phyloP scores from a whole-genome alignment of 2,797 vertebrate genomes.

The Alcedo atthis region DNA sequence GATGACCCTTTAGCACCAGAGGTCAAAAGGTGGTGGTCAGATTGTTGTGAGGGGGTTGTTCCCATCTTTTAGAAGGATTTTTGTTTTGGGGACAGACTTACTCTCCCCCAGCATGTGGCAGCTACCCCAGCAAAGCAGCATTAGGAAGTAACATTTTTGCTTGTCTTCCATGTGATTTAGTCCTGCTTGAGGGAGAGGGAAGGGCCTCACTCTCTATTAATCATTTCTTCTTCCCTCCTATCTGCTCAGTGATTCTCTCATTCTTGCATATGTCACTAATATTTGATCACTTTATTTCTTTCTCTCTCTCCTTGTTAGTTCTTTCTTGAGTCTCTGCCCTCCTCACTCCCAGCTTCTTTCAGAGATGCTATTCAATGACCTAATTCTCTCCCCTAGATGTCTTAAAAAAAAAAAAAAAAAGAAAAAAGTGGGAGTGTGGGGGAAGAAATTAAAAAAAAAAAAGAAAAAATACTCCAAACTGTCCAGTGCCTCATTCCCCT shows the following conservation, averaged over 20 bases:
- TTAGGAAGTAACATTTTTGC: constrained; percentile 66
- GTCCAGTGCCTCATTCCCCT: background rate
- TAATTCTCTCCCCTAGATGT: background rate
- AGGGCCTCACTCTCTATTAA: constrained; percentile 61
- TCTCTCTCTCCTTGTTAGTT: background rate
- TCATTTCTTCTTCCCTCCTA: constrained; percentile 65
- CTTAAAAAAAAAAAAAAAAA: background rate
- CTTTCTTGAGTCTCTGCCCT: background rate
- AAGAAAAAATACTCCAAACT: background rate
- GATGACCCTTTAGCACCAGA: background rate
- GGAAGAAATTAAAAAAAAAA: rapidly evolving
- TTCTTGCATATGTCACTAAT: constrained; percentile 15
- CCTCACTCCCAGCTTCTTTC: background rate
- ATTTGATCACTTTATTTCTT: constrained; percentile 12
- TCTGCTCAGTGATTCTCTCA: constrained; percentile 41
- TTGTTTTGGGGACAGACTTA: background rate
- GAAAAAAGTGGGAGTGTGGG: rapidly evolving
- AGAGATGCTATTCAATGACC: background rate
- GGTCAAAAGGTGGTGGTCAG: background rate
- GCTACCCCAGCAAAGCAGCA: constrained; percentile 13
- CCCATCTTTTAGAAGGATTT: background rate
- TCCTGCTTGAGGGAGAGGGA: constrained; percentile 52
- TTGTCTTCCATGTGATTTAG: constrained; percentile 59
- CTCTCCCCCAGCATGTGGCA: background rate
- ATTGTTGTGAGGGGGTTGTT: background rate